A percentile compares a stretch with the other conserved stretches of the same genome.
Conservation (phyloP, 2,888 invertebrate genomes). For the Troilus luridus region DNA sequence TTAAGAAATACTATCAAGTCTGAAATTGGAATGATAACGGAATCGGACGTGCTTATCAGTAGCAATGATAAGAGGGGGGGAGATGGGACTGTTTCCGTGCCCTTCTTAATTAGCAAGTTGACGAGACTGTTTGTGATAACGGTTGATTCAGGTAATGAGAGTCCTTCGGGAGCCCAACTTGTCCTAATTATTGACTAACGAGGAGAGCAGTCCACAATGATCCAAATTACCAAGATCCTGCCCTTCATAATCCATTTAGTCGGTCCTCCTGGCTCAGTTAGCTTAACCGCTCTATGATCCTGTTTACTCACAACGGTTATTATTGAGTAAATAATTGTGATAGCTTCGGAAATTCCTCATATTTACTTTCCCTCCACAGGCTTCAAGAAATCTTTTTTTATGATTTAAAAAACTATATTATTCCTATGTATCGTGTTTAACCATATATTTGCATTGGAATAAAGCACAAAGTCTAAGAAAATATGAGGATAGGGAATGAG, state of each 20-base stretch:
- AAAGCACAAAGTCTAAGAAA: too few species aligned
- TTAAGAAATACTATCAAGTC: too few species aligned
- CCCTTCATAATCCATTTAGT: neutral
- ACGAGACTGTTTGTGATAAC: slow-evolving; percentile 10
- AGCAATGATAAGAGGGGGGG: neutral
- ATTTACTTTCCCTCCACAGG: too few species aligned
- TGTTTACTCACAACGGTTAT: neutral
- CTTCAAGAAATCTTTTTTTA: too few species aligned
- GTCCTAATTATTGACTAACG: slow-evolving; percentile 30
- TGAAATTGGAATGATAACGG: neutral
- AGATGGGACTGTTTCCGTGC: neutral
- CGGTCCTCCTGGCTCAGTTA: neutral
- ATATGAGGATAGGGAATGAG: too few species aligned
- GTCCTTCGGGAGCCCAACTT: slow-evolving; percentile 11
- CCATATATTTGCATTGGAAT: too few species aligned
- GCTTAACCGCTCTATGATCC: neutral
- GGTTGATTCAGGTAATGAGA: slow-evolving; percentile 37
- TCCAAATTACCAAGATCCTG: slow-evolving; percentile 8
- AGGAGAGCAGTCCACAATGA: slow-evolving; percentile 1
- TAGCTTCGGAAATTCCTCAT: neutral
- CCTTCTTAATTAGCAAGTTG: slow-evolving; percentile 10
- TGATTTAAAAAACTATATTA: too few species aligned
- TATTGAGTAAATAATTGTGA: neutral
- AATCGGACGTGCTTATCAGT: neutral
- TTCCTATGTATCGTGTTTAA: too few species aligned